These are phyloP conservation scores for Podarcis raffonei DNA, from an alignment of 2,113 vertebrate genomes.

Conservation along the genomic window DNA sequence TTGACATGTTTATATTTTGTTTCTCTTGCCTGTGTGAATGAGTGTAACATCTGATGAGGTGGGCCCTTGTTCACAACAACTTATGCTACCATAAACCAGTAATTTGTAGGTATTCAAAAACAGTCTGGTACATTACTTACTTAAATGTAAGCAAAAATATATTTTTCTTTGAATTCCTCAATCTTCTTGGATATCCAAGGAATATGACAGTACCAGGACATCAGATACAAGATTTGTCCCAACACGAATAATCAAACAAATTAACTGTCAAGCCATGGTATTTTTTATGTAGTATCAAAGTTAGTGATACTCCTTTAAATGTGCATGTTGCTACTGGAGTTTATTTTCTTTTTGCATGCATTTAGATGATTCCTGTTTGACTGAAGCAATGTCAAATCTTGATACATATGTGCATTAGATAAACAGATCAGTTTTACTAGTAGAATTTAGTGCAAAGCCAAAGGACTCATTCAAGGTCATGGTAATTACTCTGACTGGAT, in stretches of 20 bases:
- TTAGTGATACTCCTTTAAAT: background rate
- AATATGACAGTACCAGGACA: background rate
- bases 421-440: conserved; percentile 15
- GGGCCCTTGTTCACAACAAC: too few species aligned
- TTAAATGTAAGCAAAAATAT: background rate
- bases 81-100: too few species aligned
- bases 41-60: too few species aligned
- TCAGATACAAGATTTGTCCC: background rate
- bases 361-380: background rate
- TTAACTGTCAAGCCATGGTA: background rate
- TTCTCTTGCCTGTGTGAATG: too few species aligned
- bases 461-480: conserved; percentile 39
- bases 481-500: background rate
- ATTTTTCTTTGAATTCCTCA: background rate
- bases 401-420: background rate
- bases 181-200: background rate
- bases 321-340: background rate
- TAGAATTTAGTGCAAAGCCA: conserved; percentile 38
- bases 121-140: too few species aligned
- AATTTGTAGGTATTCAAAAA: too few species aligned
- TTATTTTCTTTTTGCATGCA: background rate
- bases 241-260: background rate
- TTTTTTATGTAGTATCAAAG: background rate
- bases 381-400: background rate
- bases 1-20: too few species aligned